Evolutionary conservation across 2,113 vertebrate species (phyloP), one percentile per base, ranked within the genome.

Genomic region (Hymenochirus boettgeri): DNA sequence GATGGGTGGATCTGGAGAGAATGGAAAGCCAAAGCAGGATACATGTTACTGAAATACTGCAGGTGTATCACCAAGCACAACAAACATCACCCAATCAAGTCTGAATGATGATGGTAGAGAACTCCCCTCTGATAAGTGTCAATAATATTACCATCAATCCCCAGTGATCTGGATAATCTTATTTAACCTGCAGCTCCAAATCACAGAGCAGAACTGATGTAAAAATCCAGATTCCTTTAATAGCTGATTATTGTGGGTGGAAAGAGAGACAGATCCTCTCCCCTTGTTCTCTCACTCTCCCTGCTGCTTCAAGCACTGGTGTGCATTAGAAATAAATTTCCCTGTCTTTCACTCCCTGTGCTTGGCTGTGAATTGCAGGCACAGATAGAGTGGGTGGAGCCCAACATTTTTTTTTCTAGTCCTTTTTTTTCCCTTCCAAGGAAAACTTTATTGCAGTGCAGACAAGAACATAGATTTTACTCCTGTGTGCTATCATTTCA

Each of bases 1-100:
- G 89, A 90, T 88, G 93, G 92, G 91, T 91, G 93, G 92, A 92
- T 93, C 91, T 88, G 92, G 87, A 87, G 91, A 89, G 90, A 91
- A 92, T 89, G 87, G 83, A 89, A 89, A 89, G 89, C 89, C 92
- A 85, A 79, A 85, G 86, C 87, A 86, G 90, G 91, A 90, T 89
- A 88, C 92, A 92, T 95, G 90, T 90, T 92, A 92, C 83, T 73
- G 80, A 90, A 80, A 85, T 82, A 86, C 90, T 91, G 91, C 91
- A 93, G 90, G 90, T 85, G 90, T 86, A 81, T 84, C 74, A 79
- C 85, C 81, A 83, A 85, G 79, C 79, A 87, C 77, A 84, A 76
- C 82, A 78, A 17, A 37, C 77, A 75, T 73, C 74, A 76, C 81
- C 79, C 83, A 84, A 76, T 79, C 76, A 77, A 85, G 81, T 87